Evolutionary conservation across 2,888 invertebrate species (phyloP).

Genomic region (Ernsta delagoae): DNA sequence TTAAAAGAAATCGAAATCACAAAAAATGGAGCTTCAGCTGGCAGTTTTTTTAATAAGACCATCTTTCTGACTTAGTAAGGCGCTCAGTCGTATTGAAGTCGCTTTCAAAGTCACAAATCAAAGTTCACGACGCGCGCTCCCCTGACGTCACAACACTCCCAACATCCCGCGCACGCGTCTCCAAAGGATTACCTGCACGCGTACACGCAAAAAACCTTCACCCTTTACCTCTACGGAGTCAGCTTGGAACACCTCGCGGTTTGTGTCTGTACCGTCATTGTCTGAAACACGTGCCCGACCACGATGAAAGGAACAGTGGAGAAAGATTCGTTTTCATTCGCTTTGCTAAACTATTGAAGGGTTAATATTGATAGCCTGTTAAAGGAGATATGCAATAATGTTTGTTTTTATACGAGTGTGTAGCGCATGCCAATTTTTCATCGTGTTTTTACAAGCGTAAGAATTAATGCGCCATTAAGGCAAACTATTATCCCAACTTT

Average conservation of each 20-base stretch:
- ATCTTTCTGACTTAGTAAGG: not conserved
- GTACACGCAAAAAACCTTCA: conserved; percentile 35
- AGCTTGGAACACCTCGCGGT: conserved; percentile 23
- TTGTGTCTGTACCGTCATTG: conserved; percentile 22
- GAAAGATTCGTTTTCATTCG: conserved; percentile 25
- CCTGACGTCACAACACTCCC: not conserved
- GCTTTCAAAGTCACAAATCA: conserved; percentile 16
- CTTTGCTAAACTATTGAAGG: conserved; percentile 9
- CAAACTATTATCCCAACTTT: no score
- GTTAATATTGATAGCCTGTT: conserved; percentile 15
- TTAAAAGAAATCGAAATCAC: no score
- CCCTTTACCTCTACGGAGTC: conserved; percentile 37
- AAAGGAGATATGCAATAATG: not conserved
- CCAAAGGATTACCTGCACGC: conserved; percentile 13
- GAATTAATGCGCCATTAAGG: no score
- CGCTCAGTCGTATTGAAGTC: not conserved
- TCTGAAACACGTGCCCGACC: conserved; percentile 21
- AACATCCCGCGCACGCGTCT: conserved; percentile 18
- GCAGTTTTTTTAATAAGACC: no score
- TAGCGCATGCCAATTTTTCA: no score
- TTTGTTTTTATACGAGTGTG: no score
- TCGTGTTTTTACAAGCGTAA: no score
- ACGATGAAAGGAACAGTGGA: conserved; percentile 27
- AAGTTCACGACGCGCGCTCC: not conserved
- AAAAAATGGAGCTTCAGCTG: no score